Evolutionary conservation across 2,888 invertebrate genomes (phyloP).

Genomic region (Metallyticus violacea): DNA sequence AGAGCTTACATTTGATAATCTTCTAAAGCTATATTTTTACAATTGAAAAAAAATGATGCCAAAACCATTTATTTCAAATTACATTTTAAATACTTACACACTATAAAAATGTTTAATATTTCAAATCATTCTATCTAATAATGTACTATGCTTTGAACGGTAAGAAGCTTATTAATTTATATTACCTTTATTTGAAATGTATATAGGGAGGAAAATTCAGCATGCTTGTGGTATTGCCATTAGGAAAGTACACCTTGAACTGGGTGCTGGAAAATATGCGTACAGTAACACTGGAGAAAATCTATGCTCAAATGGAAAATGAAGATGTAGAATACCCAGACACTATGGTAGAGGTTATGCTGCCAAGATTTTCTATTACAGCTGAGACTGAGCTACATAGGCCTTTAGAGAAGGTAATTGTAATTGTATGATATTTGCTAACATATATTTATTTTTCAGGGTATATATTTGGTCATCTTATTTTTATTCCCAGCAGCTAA

Average conservation of each 20-base stretch:
- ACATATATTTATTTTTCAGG: too few relatives aligned
- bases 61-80: too few relatives aligned
- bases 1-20: too few relatives aligned
- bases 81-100: too few relatives aligned
- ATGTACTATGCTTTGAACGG: too few relatives aligned
- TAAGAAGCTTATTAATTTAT: too few relatives aligned
- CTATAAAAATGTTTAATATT: too few relatives aligned
- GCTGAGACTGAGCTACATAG: neutral
- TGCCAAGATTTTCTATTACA: neutral
- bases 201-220: constrained; percentile 59
- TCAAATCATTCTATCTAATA: too few relatives aligned
- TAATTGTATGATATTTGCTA: neutral
- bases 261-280: neutral
- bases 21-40: too few relatives aligned
- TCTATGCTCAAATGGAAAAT: neutral
- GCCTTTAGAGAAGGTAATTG: neutral
- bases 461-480: too few relatives aligned
- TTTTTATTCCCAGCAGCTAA: too few relatives aligned
- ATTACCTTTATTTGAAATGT: constrained; percentile 40
- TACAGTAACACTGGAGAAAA: neutral
- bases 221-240: neutral
- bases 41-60: too few relatives aligned
- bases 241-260: neutral
- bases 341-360: neutral
- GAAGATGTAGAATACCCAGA: neutral